Conservation (phyloP, 2,888 invertebrate species). For the Prionchulus punctatus region DNA sequence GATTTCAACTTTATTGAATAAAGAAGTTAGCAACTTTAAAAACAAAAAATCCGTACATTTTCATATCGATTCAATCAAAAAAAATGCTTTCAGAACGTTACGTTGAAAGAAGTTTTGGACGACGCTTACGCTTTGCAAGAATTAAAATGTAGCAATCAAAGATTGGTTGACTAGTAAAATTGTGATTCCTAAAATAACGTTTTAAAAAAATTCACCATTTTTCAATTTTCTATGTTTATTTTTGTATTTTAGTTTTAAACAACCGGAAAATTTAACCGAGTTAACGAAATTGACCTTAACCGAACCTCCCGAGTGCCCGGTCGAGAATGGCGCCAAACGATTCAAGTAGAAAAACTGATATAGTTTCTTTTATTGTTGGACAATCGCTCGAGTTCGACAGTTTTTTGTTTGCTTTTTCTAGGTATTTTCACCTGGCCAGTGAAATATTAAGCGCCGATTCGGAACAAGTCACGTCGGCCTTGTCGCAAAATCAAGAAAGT, state of each 20-base stretch:
- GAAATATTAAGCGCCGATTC: constrained; percentile 1
- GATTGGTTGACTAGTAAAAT: neutral
- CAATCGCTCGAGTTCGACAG: neutral
- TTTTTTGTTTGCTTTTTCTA: neutral
- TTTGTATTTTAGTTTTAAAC: neutral
- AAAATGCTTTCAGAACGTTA: constrained; percentile 1
- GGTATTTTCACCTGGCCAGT: neutral
- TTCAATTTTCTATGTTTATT: neutral
- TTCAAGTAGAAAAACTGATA: too few relatives aligned
- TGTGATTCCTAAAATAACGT: neutral
- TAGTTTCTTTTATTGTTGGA: too few relatives aligned
- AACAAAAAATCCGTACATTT: too few relatives aligned
- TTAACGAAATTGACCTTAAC: neutral
- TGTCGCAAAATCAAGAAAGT: neutral
- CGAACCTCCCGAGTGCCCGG: neutral
- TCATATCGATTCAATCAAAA: too few relatives aligned
- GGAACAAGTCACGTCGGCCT: neutral
- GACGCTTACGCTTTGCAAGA: constrained; percentile 1
- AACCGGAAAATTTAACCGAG: neutral
- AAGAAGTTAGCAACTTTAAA: too few relatives aligned
- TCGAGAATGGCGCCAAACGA: too few relatives aligned
- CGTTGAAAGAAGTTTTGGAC: neutral
- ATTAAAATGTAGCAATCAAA: constrained; percentile 1
- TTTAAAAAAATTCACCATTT: neutral
- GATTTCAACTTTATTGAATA: too few relatives aligned